Conservation (phyloP, 2,797 vertebrate species). For the Phyllotis vaccarum region DNA sequence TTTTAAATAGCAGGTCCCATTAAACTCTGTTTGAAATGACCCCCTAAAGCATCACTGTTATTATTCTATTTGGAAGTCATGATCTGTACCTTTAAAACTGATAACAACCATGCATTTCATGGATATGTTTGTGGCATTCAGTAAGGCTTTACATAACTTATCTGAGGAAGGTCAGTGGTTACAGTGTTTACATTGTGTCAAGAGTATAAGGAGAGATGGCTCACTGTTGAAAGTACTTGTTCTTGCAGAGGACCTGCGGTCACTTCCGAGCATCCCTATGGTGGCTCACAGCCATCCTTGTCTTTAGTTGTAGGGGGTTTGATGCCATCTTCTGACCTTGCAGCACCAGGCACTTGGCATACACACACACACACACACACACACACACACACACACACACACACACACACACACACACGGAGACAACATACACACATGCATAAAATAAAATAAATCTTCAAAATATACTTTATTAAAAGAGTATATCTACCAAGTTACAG, state of each 20-base stretch:
- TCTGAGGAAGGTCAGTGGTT: background rate
- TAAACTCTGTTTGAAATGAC: constrained; percentile 50
- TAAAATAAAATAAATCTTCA: background rate
- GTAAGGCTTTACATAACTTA: background rate
- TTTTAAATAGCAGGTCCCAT: background rate
- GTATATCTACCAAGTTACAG: background rate
- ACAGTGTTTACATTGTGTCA: background rate
- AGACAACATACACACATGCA: background rate
- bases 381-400: too few relatives aligned
- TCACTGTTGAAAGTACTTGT: background rate
- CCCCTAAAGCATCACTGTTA: background rate
- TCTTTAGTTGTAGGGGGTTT: too few relatives aligned
- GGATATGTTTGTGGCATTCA: background rate
- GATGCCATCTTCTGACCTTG: background rate
- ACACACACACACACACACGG: too few relatives aligned
- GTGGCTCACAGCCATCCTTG: background rate
- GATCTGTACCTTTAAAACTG: background rate
- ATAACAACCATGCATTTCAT: background rate
- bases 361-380: too few relatives aligned
- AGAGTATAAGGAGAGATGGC: background rate
- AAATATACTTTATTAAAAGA: background rate
- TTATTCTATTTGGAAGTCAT: background rate
- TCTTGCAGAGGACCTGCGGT: background rate
- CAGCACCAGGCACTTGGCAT: background rate
- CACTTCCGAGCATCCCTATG: background rate